A percentile compares a stretch with the other conserved stretches of the same genome.
Evolutionary conservation across 2,888 invertebrate genomes (phyloP).

Genomic region (Eristalinus sepulchralis): DNA sequence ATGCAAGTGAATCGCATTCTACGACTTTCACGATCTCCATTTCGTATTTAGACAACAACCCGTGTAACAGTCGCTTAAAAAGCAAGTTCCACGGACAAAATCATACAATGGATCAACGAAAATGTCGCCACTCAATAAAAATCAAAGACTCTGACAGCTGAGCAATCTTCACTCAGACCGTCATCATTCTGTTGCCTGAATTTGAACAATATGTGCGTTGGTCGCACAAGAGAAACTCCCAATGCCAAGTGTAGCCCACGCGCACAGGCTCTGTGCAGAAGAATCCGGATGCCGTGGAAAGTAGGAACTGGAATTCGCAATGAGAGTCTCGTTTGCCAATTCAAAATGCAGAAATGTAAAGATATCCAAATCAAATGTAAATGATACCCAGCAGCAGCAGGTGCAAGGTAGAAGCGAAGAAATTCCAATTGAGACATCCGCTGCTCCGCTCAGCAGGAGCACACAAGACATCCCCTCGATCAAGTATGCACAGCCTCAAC

Average conservation of each 20-base stretch:
- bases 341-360: constrained; percentile 1
- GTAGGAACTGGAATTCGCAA: constrained; percentile 5
- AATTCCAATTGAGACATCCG: not conserved
- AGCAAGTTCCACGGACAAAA: not conserved
- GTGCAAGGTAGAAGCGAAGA: not conserved
- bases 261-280: not conserved
- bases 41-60: not conserved
- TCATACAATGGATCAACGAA: not conserved
- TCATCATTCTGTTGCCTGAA: not conserved
- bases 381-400: not conserved
- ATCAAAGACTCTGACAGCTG: not conserved
- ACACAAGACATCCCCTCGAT: not conserved
- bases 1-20: too few species aligned
- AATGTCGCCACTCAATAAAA: not conserved
- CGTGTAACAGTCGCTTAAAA: not conserved
- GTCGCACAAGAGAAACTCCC: not conserved
- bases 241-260: not conserved
- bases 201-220: not conserved
- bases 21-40: not conserved
- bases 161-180: not conserved
- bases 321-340: constrained; percentile 1
- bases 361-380: not conserved
- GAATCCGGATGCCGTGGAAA: not conserved
- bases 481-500: not conserved
- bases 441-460: not conserved